Evolutionary conservation across 2,113 vertebrate species (phyloP).

Genomic region (Chaetura pelagica): DNA sequence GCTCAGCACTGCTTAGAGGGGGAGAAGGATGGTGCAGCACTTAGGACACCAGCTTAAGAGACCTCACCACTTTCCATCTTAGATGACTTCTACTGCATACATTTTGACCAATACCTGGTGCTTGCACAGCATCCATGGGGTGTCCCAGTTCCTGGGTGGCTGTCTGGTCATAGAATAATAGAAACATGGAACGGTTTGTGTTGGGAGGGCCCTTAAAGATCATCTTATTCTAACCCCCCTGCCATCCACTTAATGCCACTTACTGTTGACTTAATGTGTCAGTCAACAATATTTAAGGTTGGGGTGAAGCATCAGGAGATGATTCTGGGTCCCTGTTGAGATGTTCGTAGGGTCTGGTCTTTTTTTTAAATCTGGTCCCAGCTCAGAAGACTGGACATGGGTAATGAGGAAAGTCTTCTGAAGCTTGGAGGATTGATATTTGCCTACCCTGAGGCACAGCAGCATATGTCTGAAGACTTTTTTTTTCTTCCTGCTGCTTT

Average conservation of each 20-base stretch:
- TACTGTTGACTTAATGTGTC: background rate
- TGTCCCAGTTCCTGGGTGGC: background rate
- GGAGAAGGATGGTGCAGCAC: background rate
- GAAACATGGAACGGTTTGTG: too few species aligned
- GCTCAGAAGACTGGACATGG: background rate
- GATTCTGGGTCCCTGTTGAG: background rate
- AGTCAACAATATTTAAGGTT: background rate
- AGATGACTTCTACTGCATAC: background rate
- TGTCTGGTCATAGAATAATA: background rate
- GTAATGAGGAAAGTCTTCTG: background rate
- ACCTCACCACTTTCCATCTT: background rate
- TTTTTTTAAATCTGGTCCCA: background rate
- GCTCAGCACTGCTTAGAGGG: too few species aligned
- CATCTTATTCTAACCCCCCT: too few species aligned
- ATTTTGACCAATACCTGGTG: background rate
- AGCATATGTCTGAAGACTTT: background rate
- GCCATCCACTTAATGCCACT: too few species aligned
- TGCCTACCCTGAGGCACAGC: background rate
- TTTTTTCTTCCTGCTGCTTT: background rate
- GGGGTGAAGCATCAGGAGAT: background rate
- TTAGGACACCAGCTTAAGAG: background rate
- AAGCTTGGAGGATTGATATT: background rate
- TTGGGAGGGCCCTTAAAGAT: too few species aligned
- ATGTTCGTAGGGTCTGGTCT: background rate
- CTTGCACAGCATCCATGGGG: rapidly evolving